Evolutionary conservation across 2,888 invertebrate species (phyloP).

Genomic region (Hydrotaea cyrtoneurina): DNA sequence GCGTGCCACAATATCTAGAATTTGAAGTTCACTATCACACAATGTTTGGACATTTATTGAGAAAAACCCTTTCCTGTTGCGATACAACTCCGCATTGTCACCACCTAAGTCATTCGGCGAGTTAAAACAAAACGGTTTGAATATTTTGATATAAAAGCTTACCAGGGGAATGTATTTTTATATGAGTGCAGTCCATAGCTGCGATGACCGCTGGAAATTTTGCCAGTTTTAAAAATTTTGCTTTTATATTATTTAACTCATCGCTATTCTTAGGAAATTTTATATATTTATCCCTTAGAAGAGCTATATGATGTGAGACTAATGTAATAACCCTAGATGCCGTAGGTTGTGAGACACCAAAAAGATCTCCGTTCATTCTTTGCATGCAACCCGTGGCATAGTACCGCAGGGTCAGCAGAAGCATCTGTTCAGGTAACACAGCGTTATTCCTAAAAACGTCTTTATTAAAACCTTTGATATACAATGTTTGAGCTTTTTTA

Average conservation of each 20-base stretch:
- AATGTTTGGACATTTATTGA: conserved; percentile 55
- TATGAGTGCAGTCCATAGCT: conserved; percentile 59
- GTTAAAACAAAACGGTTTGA: neutral
- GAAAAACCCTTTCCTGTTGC: conserved; percentile 53
- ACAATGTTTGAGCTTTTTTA: no score
- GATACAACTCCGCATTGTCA: conserved; percentile 50
- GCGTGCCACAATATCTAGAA: conserved; percentile 53
- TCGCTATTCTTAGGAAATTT: conserved; percentile 8
- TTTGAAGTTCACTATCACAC: conserved; percentile 45
- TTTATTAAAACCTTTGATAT: no score
- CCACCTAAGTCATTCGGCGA: no score
- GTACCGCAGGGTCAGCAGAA: no score
- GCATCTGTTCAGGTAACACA: no score
- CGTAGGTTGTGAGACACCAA: neutral
- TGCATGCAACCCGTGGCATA: no score
- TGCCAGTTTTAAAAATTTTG: conserved; percentile 43
- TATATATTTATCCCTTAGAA: conserved; percentile 22
- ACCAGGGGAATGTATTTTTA: conserved; percentile 54
- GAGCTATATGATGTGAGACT: conserved; percentile 46
- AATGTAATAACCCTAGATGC: conserved; percentile 2
- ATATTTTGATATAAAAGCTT: neutral
- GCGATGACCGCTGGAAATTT: no score
- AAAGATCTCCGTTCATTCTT: neutral
- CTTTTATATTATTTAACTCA: neutral
- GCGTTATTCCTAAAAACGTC: no score